These are phyloP conservation scores for Hylyphantes graminicola DNA, from an alignment of 1,140 invertebrate species.

Conservation along the genomic window DNA sequence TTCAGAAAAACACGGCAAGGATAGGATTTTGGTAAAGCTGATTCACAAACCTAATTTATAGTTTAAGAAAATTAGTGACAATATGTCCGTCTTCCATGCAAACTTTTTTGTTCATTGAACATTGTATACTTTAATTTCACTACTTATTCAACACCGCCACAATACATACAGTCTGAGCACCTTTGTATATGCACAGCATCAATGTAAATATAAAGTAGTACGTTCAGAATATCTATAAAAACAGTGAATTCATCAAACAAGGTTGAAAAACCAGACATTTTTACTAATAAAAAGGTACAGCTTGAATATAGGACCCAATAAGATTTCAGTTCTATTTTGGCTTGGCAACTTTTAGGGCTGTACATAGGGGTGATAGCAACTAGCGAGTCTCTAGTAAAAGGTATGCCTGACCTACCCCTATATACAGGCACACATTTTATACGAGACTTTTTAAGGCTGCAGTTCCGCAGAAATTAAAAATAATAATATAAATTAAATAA, in stretches of 20 bases:
- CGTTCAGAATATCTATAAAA: conserved; percentile 25
- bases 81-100: background rate
- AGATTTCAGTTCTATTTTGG: no score
- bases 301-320: no score
- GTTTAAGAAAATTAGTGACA: background rate
- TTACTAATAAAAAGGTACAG: background rate
- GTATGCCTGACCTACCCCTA: no score
- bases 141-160: background rate
- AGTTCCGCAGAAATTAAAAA: no score
- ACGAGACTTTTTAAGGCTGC: no score
- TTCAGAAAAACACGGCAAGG: background rate
- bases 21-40: background rate
- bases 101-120: background rate
- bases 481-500: no score
- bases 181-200: conserved; percentile 18
- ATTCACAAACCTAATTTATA: background rate
- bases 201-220: conserved; percentile 15
- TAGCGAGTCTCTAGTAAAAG: no score
- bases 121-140: background rate
- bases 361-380: no score
- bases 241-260: conserved; percentile 23
- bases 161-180: conserved; percentile 24
- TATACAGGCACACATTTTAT: no score
- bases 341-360: no score
- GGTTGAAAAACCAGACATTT: conserved; percentile 22